phyloP scores from a whole-genome alignment of 2,888 invertebrate genomes.

The Campaea margaritaria region DNA sequence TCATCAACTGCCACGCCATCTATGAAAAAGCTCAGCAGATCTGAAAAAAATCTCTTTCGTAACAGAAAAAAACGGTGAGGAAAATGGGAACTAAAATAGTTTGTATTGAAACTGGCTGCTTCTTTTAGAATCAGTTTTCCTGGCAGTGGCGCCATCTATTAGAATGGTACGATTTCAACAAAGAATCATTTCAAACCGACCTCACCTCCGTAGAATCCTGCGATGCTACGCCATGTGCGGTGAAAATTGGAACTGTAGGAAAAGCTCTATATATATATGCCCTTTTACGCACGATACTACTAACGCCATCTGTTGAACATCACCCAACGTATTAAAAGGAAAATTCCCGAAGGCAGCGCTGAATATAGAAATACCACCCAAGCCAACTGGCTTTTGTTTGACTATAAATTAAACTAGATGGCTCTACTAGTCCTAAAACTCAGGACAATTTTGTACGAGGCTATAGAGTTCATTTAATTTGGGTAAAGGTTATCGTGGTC shows the following conservation, averaged over 20 bases:
- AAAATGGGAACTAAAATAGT: constrained; percentile 3
- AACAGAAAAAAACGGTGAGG: neutral
- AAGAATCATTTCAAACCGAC: too few relatives aligned
- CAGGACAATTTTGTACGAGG: neutral
- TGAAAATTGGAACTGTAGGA: constrained; percentile 5
- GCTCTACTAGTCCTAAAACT: constrained; percentile 30
- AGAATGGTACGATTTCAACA: too few relatives aligned
- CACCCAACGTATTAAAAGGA: too few relatives aligned
- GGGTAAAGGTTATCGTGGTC: constrained; percentile 2
- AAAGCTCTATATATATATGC: neutral
- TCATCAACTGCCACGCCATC: constrained; percentile 22
- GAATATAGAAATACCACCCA: too few relatives aligned
- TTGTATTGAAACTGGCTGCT: too few relatives aligned
- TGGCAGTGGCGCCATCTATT: neutral
- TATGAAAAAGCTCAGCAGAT: neutral
- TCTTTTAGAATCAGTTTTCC: too few relatives aligned
- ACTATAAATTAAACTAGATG: constrained; percentile 32
- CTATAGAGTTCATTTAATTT: constrained; percentile 5
- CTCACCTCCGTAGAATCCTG: neutral
- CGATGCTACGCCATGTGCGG: constrained; percentile 3
- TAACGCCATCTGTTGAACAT: constrained; percentile 7
- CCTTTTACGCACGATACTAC: neutral
- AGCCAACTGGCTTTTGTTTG: neutral
- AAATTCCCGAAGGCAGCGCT: too few relatives aligned
- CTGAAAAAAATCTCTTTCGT: neutral